Base-by-base conservation (phyloP, 1,140 invertebrate genomes). In the Archegozetes longisetosus region DNA sequence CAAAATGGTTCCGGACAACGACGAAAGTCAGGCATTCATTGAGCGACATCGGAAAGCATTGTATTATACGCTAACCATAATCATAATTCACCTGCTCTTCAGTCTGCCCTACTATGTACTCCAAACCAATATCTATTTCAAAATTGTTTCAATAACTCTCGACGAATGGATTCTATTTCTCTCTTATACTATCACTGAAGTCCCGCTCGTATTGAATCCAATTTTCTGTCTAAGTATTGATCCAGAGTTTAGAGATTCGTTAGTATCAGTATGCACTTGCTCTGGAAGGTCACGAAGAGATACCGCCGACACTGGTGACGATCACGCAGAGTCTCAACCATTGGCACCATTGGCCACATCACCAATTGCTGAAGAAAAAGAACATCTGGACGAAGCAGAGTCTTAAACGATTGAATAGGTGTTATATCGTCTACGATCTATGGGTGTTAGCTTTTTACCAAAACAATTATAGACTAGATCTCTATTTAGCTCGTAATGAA, bases 291-390 rank as follows among this genome's bases (percentile, higher is more conserved):
- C 9, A 12, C 48, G 57, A 17, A 6, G 23, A 4, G 57, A 58
- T 29, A 13, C 26, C 6, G 26, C 3, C 27, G 57, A 58, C 25
- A 12, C 26, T 2, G 48, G 57, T 24, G 57, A 58, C 49, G 57
- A 58, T 46, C 57, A 58, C 32, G 57, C 48, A 6, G 57, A 58
- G 24, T 58, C 47, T 23, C 57, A 58, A 46, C 57, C 57, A 51
- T 25, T 58, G 25, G 57, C 57, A 46, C 57, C 57, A n/a, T 49
- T 58, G 48, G 57, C 57, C 12, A 58, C 57, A 20, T 58, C 57
- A 24, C 57, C 57, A 14, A 29, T 58, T 1, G 47, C 57, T 24
- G 57, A 58, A 46, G 57, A 58, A 27, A 58, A 58, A 23, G 57
- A 58, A 40, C 57, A 58, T 46, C 48, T 58, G 46, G 57, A 58